Base-by-base conservation (phyloP, 2,113 vertebrate species). In the Apeltes quadracus region DNA sequence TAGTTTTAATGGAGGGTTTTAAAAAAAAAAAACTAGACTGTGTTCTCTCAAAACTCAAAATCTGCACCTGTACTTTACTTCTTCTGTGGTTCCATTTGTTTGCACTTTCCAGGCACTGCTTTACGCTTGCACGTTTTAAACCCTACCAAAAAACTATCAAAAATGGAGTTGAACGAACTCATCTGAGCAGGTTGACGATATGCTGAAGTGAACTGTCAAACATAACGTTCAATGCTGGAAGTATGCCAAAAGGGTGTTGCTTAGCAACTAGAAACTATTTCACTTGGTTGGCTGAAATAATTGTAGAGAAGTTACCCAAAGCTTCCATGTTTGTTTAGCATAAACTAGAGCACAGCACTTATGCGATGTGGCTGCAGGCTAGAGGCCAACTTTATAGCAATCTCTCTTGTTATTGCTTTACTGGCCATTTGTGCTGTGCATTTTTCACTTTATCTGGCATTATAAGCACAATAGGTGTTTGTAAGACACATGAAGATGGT, bases 241-340 rank as follows among this genome's bases (percentile, higher is more conserved):
- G 38, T 51, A 69, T 66, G 77, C 72, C 82, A 75, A 79, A 56
- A 61, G 23, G 10, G 34, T 67, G 87, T 89, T 89, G 81, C 87
- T 69, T 68, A 87, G 85, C 81, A 89, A 89, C 83, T 73, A 70
- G 55, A 61, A 78, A 75, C 58, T 27, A 39, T 51, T 61, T 36
- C 81, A 76, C 63, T 77, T 36, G 10, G 43, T 66, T 68, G 55
- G 32, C 25, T 78, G 13, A 63, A 80, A 73, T 81, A 75, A 72
- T 73, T 55, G 46, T 46, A 34, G 3, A 65, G 57, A 75, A 66
- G 65, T 20, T 38, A 77, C 39, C 12, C n/a, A 77, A 66, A 79
- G 62, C 66, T 14, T 54, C 20, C 29, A 53, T 43, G 51, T 66
- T 61, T 58, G 29, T 46, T 69, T 38, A 58, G 23, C n/a, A 54